A percentile compares a stretch with the other conserved stretches of the same genome.
Evolutionary conservation across 2,888 invertebrate species (phyloP).

Genomic region (Aspidiotus rigidus): DNA sequence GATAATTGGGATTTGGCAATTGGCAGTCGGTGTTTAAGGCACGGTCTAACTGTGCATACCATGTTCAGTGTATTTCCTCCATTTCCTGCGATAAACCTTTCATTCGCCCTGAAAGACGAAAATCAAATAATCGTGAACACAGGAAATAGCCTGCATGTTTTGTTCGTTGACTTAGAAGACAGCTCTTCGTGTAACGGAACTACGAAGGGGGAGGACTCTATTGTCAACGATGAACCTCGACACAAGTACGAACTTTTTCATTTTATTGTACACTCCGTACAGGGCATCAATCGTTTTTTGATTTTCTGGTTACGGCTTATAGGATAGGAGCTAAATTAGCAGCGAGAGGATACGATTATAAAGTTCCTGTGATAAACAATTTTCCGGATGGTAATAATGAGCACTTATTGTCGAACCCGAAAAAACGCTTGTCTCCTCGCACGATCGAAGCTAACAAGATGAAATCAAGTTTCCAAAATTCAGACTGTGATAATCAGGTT

Average conservation of each 20-base stretch:
- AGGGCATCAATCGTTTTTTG: neutral
- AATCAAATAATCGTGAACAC: slow-evolving; percentile 66
- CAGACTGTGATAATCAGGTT: slow-evolving; percentile 30
- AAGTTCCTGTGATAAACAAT: slow-evolving; percentile 30
- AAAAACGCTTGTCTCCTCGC: slow-evolving; percentile 15
- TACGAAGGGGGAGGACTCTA: slow-evolving; percentile 43
- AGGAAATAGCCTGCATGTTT: slow-evolving; percentile 72
- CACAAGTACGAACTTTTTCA: slow-evolving; percentile 31
- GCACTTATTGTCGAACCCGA: slow-evolving; percentile 18
- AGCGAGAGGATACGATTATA: slow-evolving; percentile 27
- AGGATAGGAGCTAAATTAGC: slow-evolving; percentile 24
- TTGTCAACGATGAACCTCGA: slow-evolving; percentile 40
- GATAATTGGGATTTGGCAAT: slow-evolving; percentile 52
- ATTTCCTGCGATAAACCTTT: slow-evolving; percentile 59
- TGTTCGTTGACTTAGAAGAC: slow-evolving; percentile 51
- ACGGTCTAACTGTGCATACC: slow-evolving; percentile 85
- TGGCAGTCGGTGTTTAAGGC: slow-evolving; percentile 60
- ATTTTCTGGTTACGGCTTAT: neutral
- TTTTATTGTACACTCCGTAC: neutral
- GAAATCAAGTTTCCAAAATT: slow-evolving; percentile 23
- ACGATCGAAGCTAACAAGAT: slow-evolving; percentile 12
- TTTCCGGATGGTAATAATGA: slow-evolving; percentile 21
- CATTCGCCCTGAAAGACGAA: slow-evolving; percentile 45
- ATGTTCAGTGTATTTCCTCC: slow-evolving; percentile 83
- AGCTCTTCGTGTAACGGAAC: slow-evolving; percentile 5